A percentile compares a stretch with the other conserved stretches of the same genome.
Evolutionary conservation across 2,888 invertebrate genomes (phyloP).

Genomic region (Diadromus collaris): DNA sequence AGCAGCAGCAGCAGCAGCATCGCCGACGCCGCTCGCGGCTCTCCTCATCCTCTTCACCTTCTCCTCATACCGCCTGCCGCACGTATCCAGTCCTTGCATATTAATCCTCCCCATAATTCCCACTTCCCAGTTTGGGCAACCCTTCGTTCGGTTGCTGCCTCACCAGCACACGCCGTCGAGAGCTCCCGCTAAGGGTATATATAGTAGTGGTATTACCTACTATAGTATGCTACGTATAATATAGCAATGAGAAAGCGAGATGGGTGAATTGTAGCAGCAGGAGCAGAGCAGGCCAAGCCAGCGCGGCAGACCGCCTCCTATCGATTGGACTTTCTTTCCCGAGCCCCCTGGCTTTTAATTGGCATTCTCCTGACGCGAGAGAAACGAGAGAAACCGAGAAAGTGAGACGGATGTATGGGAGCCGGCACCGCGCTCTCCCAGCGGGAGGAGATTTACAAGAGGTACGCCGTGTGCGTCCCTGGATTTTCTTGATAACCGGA

Average conservation of each 20-base stretch:
- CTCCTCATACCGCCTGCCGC: conserved; percentile 66
- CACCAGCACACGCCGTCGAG: conserved; percentile 68
- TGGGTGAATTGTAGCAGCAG: conserved; percentile 56
- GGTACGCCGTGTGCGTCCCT: conserved; percentile 12
- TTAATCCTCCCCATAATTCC: conserved; percentile 80
- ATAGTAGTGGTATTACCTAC: conserved; percentile 37
- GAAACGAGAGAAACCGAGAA: conserved; percentile 69
- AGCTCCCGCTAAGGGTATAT: conserved; percentile 56
- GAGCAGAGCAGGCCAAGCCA: conserved; percentile 67
- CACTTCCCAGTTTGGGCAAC: conserved; percentile 80
- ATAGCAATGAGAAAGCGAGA: conserved; percentile 69
- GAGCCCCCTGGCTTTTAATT: conserved; percentile 78
- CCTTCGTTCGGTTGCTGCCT: conserved; percentile 76
- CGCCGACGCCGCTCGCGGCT: conserved; percentile 59
- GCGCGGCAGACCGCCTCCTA: conserved; percentile 74
- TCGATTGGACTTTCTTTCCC: conserved; percentile 79
- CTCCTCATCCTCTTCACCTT: conserved; percentile 49
- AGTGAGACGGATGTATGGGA: conserved; percentile 59
- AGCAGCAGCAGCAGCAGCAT: conserved; percentile 51
- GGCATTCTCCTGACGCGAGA: conserved; percentile 78
- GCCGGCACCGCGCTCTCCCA: conserved; percentile 39
- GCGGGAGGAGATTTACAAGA: conserved; percentile 34
- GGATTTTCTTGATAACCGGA: conserved; percentile 45
- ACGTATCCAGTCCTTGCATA: conserved; percentile 81
- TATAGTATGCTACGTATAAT: conserved; percentile 55